phyloP scores from a whole-genome alignment of 2,797 vertebrate species.

The Ficedula albicollis region DNA sequence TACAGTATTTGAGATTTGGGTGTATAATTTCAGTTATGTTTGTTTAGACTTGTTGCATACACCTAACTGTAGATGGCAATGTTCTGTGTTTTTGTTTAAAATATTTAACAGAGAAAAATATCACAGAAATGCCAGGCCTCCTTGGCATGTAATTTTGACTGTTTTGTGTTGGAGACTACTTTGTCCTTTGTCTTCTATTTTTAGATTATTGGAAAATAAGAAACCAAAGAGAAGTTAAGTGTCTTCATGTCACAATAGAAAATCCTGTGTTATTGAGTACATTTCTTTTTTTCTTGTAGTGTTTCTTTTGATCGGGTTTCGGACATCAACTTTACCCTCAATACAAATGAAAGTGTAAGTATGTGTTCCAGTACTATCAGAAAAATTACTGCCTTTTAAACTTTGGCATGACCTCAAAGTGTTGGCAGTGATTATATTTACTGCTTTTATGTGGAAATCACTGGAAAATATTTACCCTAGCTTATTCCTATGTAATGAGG shows the following conservation, averaged over 20 bases:
- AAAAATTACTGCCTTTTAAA: not conserved
- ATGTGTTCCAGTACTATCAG: not conserved
- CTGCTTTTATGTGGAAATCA: not conserved
- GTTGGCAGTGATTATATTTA: not conserved
- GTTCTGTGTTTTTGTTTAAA: not conserved
- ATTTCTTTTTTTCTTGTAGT: slow-evolving; percentile 78
- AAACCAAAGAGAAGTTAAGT: not conserved
- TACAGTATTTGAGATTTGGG: not conserved
- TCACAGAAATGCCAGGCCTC: not conserved
- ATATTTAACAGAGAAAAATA: not conserved
- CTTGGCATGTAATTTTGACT: not conserved
- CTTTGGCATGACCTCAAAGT: not conserved
- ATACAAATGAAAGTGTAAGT: slow-evolving; percentile 99
- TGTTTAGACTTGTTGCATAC: not conserved
- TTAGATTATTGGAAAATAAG: not conserved
- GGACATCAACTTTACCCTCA: slow-evolving; percentile 99
- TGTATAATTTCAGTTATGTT: not conserved
- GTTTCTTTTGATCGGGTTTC: slow-evolving; percentile 99
- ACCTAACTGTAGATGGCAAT: not conserved
- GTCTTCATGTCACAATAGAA: not conserved
- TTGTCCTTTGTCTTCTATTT: not conserved
- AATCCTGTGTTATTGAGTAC: slow-evolving; percentile 17
- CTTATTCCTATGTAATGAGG: not conserved
- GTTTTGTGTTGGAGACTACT: not conserved
- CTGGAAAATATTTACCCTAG: not conserved